These are phyloP conservation scores for Galerucella pusilla DNA, from an alignment of 2,888 invertebrate species.

Conservation along the genomic window DNA sequence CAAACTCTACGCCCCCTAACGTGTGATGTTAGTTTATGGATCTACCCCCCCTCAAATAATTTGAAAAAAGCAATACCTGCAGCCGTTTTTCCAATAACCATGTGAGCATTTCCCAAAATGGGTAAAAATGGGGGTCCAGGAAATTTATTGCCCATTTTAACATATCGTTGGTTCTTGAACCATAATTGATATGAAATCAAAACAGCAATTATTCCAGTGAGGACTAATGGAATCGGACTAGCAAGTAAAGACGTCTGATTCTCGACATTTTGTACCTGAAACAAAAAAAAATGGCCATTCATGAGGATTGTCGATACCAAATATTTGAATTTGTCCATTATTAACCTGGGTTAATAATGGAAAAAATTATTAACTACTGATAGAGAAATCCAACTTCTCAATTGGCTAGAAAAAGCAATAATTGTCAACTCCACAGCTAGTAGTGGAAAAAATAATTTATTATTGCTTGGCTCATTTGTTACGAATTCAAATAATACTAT, in stretches of 20 bases:
- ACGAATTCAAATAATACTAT: too few species aligned
- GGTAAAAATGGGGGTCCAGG: constrained; percentile 50
- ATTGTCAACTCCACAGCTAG: too few species aligned
- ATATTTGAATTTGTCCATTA: too few species aligned
- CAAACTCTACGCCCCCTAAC: too few species aligned
- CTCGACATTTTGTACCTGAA: background rate
- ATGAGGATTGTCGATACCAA: too few species aligned
- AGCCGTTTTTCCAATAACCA: constrained; percentile 43
- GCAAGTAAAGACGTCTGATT: background rate
- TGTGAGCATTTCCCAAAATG: constrained; percentile 49
- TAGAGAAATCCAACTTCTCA: too few species aligned
- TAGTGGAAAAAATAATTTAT: too few species aligned
- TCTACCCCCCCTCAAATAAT: background rate
- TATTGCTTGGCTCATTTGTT: too few species aligned
- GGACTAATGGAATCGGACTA: background rate
- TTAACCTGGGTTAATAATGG: too few species aligned
- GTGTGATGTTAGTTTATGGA: too few species aligned
- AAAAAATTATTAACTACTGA: too few species aligned
- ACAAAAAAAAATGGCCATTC: background rate
- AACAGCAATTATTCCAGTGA: constrained; percentile 28
- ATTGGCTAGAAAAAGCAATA: too few species aligned
- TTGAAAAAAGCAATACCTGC: constrained; percentile 34
- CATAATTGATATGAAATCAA: constrained; percentile 47
- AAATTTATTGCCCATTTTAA: constrained; percentile 49
- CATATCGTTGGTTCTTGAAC: constrained; percentile 47